phyloP scores from a whole-genome alignment of 2,113 vertebrate genomes.

The Cephalophus harveyi region DNA sequence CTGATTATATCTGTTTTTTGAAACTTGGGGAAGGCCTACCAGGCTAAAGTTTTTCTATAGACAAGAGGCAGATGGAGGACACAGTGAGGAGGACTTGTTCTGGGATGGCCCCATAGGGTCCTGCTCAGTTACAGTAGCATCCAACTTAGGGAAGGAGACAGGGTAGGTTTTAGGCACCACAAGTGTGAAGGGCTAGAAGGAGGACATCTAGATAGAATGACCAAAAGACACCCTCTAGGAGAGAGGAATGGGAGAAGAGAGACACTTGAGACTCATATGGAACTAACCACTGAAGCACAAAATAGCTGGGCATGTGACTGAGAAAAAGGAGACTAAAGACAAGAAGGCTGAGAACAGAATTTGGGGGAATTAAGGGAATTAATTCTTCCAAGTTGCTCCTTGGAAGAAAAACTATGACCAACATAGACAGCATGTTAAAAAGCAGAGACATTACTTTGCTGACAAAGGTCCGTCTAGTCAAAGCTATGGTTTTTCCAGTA shows the following conservation, averaged over 20 bases:
- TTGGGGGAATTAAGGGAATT: not conserved
- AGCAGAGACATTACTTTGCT: not conserved
- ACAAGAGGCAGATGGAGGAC: not conserved
- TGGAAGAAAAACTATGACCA: not conserved
- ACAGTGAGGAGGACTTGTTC: not conserved
- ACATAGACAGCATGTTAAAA: not conserved
- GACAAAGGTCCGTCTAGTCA: not conserved
- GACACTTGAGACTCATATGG: not conserved
- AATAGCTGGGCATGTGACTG: not conserved
- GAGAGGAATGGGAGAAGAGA: not conserved
- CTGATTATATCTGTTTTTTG: not conserved
- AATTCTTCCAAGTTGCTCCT: too few species aligned
- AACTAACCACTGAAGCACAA: not conserved
- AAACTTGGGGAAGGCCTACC: not conserved
- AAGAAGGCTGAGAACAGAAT: not conserved
- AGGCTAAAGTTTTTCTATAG: not conserved
- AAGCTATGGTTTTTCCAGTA: not conserved
- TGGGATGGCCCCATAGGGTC: not conserved
- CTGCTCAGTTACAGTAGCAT: not conserved
- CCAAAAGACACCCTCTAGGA: not conserved
- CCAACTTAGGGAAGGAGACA: not conserved
- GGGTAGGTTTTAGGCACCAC: not conserved
- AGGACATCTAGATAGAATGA: not conserved
- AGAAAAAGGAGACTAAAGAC: not conserved
- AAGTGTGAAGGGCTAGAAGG: not conserved